A percentile compares a stretch with the other conserved stretches of the same genome.
Conservation (phyloP, 2,888 invertebrate species). For the Eupithecia vulgata region DNA sequence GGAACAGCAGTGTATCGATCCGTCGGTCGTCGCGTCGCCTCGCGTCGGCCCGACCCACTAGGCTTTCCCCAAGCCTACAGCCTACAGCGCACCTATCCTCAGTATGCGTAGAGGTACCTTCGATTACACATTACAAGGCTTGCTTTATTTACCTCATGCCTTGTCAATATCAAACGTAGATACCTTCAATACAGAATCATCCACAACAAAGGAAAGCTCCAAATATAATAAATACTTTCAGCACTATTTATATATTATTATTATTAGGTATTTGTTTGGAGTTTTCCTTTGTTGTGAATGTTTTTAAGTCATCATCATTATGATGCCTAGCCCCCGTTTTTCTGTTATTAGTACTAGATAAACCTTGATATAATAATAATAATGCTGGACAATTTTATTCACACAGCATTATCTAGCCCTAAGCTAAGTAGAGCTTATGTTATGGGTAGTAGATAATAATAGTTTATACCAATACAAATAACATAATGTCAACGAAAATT, state of each 20-base stretch:
- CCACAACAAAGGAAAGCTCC: not conserved
- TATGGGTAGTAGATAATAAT: too few relatives aligned
- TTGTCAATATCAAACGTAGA: not conserved
- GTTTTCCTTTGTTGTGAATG: too few relatives aligned
- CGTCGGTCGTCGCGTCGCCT: not conserved
- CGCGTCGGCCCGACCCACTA: not conserved
- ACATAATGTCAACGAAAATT: too few relatives aligned
- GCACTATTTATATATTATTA: too few relatives aligned
- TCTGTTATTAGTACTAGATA: too few relatives aligned
- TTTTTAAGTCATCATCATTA: too few relatives aligned
- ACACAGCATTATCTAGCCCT: not conserved
- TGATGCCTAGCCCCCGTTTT: too few relatives aligned
- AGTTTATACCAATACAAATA: too few relatives aligned
- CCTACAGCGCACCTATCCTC: not conserved
- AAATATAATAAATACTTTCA: too few relatives aligned
- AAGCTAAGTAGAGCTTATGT: not conserved
- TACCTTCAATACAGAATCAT: not conserved
- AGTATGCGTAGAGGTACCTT: not conserved
- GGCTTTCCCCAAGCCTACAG: not conserved
- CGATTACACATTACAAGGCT: not conserved
- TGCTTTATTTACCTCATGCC: not conserved
- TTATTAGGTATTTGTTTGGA: too few relatives aligned
- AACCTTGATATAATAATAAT: not conserved
- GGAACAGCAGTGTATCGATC: conserved; percentile 3
- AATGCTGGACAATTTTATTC: not conserved